Conservation (phyloP, 2,888 invertebrate species). For the Mimachlamys varia region DNA sequence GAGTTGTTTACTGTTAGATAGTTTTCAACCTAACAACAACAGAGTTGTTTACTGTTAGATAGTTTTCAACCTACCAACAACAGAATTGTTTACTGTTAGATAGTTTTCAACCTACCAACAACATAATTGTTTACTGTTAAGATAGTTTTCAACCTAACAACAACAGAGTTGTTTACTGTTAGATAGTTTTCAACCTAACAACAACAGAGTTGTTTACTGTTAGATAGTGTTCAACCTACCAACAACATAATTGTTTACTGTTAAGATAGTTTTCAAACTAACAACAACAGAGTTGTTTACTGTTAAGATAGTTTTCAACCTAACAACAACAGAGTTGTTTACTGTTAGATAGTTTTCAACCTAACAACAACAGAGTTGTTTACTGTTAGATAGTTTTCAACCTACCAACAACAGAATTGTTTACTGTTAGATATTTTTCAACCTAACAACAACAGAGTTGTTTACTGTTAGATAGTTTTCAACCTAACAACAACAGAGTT, state of each 20-base stretch:
- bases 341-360: constrained; percentile 42
- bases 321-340: constrained; percentile 94
- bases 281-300: constrained; percentile 90
- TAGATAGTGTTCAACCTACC: constrained; percentile 83
- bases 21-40: constrained; percentile 87
- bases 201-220: constrained; percentile 89
- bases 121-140: too few relatives aligned
- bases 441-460: constrained; percentile 92
- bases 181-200: constrained; percentile 84
- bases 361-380: constrained; percentile 93
- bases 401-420: constrained; percentile 93
- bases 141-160: constrained; percentile 85
- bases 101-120: constrained; percentile 92
- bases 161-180: constrained; percentile 88
- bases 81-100: too few relatives aligned
- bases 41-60: constrained; percentile 83
- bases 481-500: constrained; percentile 91
- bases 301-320: constrained; percentile 62
- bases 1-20: constrained; percentile 83
- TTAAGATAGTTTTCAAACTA: constrained; percentile 80
- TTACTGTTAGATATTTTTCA: not conserved
- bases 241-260: constrained; percentile 87
- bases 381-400: not conserved
- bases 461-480: not conserved
- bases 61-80: constrained; percentile 87